These are phyloP conservation scores for Rhagologus leucostigma DNA, from an alignment of 2,113 vertebrate species.

Conservation along the genomic window DNA sequence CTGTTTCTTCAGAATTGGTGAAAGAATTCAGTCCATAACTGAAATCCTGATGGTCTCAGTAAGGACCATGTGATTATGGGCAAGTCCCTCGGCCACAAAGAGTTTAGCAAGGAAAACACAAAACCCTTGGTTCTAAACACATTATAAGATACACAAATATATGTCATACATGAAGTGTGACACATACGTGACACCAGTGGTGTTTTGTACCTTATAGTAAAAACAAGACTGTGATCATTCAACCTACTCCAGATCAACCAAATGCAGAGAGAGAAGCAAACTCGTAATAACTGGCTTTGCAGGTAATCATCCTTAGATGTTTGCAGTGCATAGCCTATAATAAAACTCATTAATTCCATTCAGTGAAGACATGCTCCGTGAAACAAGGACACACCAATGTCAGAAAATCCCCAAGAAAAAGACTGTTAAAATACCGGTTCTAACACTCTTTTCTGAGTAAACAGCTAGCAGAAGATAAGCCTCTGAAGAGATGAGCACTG, in stretches of 20 bases:
- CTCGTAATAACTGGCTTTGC: neutral
- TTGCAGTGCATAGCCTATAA: neutral
- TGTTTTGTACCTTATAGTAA: neutral
- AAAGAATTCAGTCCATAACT: neutral
- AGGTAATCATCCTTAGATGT: neutral
- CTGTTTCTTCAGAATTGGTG: neutral
- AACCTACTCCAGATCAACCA: neutral
- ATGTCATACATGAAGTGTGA: accelerated
- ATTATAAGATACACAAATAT: accelerated
- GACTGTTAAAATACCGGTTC: neutral
- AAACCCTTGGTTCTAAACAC: neutral
- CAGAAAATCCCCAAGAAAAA: neutral
- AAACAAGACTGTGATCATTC: neutral
- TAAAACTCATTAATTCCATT: neutral
- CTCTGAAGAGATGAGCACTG: neutral
- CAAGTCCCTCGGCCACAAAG: neutral
- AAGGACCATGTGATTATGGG: accelerated
- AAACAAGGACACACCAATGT: neutral
- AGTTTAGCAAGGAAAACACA: neutral
- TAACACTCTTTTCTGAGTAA: neutral
- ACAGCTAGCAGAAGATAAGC: neutral
- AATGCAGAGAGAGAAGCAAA: neutral
- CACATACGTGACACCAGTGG: accelerated
- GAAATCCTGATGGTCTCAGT: neutral
- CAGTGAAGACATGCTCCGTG: neutral